Conservation (phyloP, 1,140 invertebrate species). For the Charaxes varanes region DNA sequence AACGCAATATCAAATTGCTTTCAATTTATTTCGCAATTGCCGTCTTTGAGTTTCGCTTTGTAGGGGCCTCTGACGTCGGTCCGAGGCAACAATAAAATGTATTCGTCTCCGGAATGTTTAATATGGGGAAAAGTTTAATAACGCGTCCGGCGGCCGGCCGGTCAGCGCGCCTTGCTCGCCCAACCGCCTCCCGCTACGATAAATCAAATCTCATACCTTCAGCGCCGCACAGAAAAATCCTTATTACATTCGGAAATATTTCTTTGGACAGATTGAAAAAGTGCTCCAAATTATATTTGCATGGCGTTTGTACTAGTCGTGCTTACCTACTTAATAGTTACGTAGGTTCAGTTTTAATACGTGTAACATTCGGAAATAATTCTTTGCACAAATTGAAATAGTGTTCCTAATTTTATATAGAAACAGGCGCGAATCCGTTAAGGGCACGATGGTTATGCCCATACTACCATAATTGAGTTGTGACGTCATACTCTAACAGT, state of each 20-base stretch:
- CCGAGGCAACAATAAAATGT: constrained; percentile 73
- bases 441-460: too few relatives aligned
- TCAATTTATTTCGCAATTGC: constrained; percentile 74
- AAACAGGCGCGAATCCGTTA: too few relatives aligned
- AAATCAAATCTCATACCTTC: constrained; percentile 72
- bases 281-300: constrained; percentile 6
- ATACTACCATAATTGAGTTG: too few relatives aligned
- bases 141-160: constrained; percentile 61
- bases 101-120: constrained; percentile 74
- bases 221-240: constrained; percentile 60
- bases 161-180: constrained; percentile 54
- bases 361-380: too few relatives aligned
- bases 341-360: too few relatives aligned
- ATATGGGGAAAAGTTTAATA: constrained; percentile 74
- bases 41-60: constrained; percentile 74
- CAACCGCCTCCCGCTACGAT: too few relatives aligned
- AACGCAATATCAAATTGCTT: constrained; percentile 74
- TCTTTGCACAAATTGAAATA: too few relatives aligned
- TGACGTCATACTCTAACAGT: too few relatives aligned
- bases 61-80: constrained; percentile 70
- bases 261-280: constrained; percentile 30
- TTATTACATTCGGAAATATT: constrained; percentile 66
- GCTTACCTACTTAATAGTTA: too few relatives aligned
- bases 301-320: constrained; percentile 2
- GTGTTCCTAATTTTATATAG: too few relatives aligned